Evolutionary conservation across 2,888 invertebrate genomes (phyloP).

Genomic region (Chymomyza caudatula): DNA sequence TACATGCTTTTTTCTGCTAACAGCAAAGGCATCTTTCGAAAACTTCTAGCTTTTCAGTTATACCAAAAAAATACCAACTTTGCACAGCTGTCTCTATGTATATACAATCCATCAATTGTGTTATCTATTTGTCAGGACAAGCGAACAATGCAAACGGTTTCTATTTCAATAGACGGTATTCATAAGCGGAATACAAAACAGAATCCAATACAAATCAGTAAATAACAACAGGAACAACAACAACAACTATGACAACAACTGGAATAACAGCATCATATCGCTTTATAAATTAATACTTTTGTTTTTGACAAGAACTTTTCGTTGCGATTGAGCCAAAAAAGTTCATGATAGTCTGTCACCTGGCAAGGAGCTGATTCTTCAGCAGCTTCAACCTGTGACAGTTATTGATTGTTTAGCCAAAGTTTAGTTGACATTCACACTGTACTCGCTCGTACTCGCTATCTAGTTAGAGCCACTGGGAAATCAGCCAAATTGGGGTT

Average conservation of each 20-base stretch:
- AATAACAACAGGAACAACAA: no score
- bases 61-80: neutral
- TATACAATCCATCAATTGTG: neutral
- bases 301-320: neutral
- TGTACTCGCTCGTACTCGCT: neutral
- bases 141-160: neutral
- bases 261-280: neutral
- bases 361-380: neutral
- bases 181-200: neutral
- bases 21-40: no score
- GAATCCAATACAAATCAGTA: neutral
- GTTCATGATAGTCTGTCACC: neutral
- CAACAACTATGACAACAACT: no score
- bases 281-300: neutral
- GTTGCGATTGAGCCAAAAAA: neutral
- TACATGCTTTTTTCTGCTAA: no score
- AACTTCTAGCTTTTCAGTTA: neutral
- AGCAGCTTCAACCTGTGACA: constrained; percentile 39
- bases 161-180: neutral
- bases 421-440: constrained; percentile 1
- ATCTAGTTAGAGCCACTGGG: constrained; percentile 33
- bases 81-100: neutral
- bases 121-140: neutral
- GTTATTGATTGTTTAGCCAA: constrained; percentile 60
- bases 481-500: constrained; percentile 57